Percentiles rank a stretch among this genome's conserved stretches.
Conservation (phyloP, 1,140 invertebrate genomes). For the Argopecten irradians region DNA sequence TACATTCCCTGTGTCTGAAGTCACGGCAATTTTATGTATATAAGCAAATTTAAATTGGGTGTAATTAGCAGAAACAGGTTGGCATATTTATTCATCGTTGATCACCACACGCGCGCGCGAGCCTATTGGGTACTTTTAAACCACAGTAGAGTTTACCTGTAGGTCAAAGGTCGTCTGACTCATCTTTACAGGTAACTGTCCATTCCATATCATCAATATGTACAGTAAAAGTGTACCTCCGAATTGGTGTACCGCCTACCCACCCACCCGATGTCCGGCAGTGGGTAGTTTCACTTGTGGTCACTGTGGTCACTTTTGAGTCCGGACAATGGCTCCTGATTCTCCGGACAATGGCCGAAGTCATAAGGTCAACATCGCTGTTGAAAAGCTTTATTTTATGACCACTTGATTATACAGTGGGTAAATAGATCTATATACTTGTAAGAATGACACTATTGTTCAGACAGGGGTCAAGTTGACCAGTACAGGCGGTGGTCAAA, state of each 20-base stretch:
- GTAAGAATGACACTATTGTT: background rate
- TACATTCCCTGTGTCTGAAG: background rate
- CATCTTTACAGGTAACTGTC: background rate
- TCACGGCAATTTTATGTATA: slow-evolving; percentile 5
- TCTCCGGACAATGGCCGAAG: background rate
- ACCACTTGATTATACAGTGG: background rate
- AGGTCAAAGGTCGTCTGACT: background rate
- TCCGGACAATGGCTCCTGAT: slow-evolving; percentile 13
- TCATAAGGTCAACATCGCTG: background rate
- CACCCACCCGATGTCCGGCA: background rate
- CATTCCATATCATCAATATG: background rate
- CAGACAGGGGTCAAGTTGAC: background rate
- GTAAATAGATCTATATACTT: background rate
- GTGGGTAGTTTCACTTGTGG: background rate
- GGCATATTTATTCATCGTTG: slow-evolving; percentile 16
- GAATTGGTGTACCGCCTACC: background rate
- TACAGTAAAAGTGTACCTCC: slow-evolving; percentile 8
- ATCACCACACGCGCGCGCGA: background rate
- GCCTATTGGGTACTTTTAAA: background rate
- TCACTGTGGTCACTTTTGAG: slow-evolving; percentile 3
- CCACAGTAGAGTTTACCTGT: background rate
- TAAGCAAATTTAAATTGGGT: slow-evolving; percentile 12
- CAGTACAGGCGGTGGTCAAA: background rate
- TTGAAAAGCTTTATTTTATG: background rate
- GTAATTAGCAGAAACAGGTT: slow-evolving; percentile 22